Evolutionary conservation across 2,797 vertebrate species (phyloP), one percentile per base, ranked within the genome.

Genomic region (Channa striata): DNA sequence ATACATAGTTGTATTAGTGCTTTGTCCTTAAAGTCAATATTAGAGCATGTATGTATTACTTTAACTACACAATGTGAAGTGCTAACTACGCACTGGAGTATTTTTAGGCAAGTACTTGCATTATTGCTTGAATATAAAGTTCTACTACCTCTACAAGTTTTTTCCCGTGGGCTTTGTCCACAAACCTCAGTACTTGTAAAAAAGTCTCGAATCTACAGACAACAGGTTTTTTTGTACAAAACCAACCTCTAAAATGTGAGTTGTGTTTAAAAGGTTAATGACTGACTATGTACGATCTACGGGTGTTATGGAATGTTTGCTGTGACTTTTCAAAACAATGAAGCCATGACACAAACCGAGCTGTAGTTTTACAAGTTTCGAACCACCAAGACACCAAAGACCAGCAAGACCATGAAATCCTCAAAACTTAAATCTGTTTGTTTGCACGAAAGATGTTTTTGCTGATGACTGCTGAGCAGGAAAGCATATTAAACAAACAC

Each of bases 401-500:
- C 16, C 8, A 6, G 1, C 33, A 19, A 30, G 1, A 9, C 11
- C 2, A 7, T 36, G 25, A 63, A 60, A 60, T 34, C n/a, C 2
- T 6, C 21, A 12, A 51, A 17, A 14, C 25, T 37, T 1, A 37
- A 37, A 56, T 17, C 9, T 25, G 14, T 0, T 20, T 23, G 21
- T 23, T 13, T 19, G 33, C 16, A 8, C n/a, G 36, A 8, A 17
- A 49, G 19, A 30, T 20, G 3, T 59, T 54, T 68, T 50, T 69
- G 40, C 58, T 47, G 53, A 44, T 49, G 11, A 34, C 48, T 53
- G 49, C 23, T 44, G 8, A 30, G 52, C 17, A 56, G 72, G 53
- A 76, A 80, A 85, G 64, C 72, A 64, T 72, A 3, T 72, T 60
- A 75, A 78, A 71, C 59, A 81, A 80, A 81, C 37, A 83, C 0